phyloP scores from a whole-genome alignment of 1,140 invertebrate species.

The Drosophila jambulina region DNA sequence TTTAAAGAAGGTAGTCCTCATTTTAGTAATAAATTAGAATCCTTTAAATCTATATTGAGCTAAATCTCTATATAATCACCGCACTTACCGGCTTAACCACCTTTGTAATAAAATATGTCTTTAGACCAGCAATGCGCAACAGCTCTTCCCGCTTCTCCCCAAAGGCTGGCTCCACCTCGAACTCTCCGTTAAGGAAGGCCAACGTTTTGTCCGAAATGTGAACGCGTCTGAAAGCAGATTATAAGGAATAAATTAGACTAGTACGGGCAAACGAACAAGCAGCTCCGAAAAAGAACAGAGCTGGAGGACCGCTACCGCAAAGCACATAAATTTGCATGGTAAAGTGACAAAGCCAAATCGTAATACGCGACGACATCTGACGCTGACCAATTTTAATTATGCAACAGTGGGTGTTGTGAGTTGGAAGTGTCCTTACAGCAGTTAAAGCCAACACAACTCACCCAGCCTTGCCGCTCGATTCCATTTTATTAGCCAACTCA shows the following conservation, averaged over 20 bases:
- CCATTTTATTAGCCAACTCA: slow-evolving; percentile 99
- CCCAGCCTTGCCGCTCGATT: slow-evolving; percentile 98
- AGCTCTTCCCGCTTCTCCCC: slow-evolving; percentile 95
- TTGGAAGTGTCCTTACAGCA: slow-evolving; percentile 4
- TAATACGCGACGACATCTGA: slow-evolving; percentile 28
- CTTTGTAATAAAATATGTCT: slow-evolving; percentile 96
- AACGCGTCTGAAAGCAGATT: slow-evolving; percentile 89
- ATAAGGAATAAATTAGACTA: slow-evolving; percentile 10
- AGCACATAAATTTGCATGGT: slow-evolving; percentile 63
- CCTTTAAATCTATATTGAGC: background rate
- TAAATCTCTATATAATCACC: too few relatives aligned
- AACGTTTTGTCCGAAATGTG: slow-evolving; percentile 98
- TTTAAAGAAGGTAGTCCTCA: background rate
- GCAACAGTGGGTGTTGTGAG: slow-evolving; percentile 18
- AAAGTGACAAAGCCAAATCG: slow-evolving; percentile 61
- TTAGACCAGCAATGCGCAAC: slow-evolving; percentile 93
- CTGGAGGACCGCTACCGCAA: slow-evolving; percentile 23
- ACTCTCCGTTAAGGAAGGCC: slow-evolving; percentile 95
- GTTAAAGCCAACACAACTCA: slow-evolving; percentile 86
- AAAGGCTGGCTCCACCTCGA: slow-evolving; percentile 96
- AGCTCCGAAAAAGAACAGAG: background rate
- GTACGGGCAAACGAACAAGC: background rate
- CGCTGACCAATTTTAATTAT: slow-evolving; percentile 55
- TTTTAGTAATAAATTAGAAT: too few relatives aligned
- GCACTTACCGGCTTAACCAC: slow-evolving; percentile 92